Evolutionary conservation across 2,888 invertebrate genomes (phyloP), one percentile per base, ranked within the genome.

Genomic region (Cataglyphis livida): DNA sequence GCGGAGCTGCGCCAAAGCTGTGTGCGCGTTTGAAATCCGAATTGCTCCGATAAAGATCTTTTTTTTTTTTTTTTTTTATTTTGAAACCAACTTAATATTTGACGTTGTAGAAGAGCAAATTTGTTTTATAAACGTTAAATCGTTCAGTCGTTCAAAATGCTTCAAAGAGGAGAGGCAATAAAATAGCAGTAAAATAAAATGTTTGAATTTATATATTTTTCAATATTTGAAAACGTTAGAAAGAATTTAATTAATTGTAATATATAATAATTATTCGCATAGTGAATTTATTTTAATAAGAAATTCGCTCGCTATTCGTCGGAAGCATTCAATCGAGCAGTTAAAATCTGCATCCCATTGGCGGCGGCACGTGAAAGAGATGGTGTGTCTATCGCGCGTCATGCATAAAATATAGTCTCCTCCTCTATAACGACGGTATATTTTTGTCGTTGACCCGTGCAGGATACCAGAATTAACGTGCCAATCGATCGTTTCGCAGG

Each of bases 391-490:
- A 64, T 71, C 51, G 68, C 54, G 70, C 59, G 78, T 35, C 71
- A 35, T 79, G 71, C 59, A 71, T 71, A 79, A 79, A 71, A 79
- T 78, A 71, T 71, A 70, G 18, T 15, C 21, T 21, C 21, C 71
- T 68, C 21, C 54, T 71, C 25, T 59, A 21, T 25, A 59, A 78
- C 71, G 32, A 44, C 59, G 73, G 59, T 59, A 74, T 75, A 84
- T 84, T 84, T 81, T 84, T 74, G 83, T 57, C 66, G 81, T 74
- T 84, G 83, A 84, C 81, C 83, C 62, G 81, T 59, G 68, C 73
- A 61, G 48, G 70, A 74, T 44, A 54, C 38, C 44, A 66, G 71
- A 81, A 84, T 81, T 84, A 84, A 81, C 61, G 44, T 51, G 38
- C 51, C 66, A 73, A 81, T 71, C 75, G 82, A 84, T 84, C 32